Conservation (phyloP, 2,797 vertebrate species). For the Mastacembelus armatus region DNA sequence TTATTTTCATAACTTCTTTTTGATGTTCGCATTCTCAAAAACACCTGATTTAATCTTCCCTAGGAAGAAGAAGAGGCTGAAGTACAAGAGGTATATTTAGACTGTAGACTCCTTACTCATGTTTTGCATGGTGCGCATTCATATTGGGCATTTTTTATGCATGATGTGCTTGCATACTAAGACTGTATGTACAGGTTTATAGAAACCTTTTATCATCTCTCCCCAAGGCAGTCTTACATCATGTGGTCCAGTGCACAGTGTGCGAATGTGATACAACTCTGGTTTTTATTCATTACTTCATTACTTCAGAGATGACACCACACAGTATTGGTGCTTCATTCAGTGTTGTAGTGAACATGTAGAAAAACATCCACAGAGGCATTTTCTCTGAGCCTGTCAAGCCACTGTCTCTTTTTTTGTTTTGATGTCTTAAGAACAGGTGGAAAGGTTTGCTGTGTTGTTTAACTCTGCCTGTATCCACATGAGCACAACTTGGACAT, state of each 20-base stretch:
- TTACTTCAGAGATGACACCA: constrained; percentile 23
- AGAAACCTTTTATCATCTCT: constrained; percentile 10
- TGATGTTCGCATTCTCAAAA: constrained; percentile 25
- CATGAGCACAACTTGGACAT: constrained; percentile 21
- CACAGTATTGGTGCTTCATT: constrained; percentile 14
- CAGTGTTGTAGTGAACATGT: constrained; percentile 15
- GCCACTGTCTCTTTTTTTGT: constrained; percentile 6
- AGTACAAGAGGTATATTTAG: constrained; percentile 78
- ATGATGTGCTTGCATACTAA: constrained; percentile 44
- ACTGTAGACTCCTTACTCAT: constrained; percentile 12
- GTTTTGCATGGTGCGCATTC: constrained; percentile 62
- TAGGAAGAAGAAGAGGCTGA: constrained; percentile 84
- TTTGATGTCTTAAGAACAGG: constrained; percentile 41
- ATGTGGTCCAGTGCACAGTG: constrained; percentile 8
- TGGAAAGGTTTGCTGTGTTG: constrained; percentile 30
- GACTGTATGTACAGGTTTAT: constrained; percentile 2
- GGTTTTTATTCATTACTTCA: constrained; percentile 17
- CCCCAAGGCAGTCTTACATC: constrained; percentile 8
- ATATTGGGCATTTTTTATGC: constrained; percentile 28
- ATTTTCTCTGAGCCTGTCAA: constrained; percentile 23
- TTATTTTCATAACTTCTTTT: constrained; percentile 3
- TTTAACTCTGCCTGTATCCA: constrained; percentile 20
- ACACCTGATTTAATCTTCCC: constrained; percentile 43
- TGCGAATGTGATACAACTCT: constrained; percentile 19
- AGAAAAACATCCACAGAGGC: constrained; percentile 1